Conservation (phyloP, 1,140 invertebrate species). For the Drosophila saltans region DNA sequence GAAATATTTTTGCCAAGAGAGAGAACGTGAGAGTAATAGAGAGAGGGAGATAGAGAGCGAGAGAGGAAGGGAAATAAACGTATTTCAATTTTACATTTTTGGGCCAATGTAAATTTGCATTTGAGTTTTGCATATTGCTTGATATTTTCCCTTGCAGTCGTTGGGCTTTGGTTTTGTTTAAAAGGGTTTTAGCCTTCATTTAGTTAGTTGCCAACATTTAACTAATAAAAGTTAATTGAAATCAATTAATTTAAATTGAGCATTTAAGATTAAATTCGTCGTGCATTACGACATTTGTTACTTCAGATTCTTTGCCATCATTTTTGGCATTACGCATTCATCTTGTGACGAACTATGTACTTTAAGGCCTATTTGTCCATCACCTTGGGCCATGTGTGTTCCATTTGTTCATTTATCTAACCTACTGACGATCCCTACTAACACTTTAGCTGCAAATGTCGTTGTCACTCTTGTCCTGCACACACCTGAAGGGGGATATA, state of each 20-base stretch:
- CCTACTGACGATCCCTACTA: conserved; percentile 12
- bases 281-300: neutral
- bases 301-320: neutral
- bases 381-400: neutral
- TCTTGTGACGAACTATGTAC: neutral
- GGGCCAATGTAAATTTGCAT: conserved; percentile 7
- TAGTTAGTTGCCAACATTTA: neutral
- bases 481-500: neutral
- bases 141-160: neutral
- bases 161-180: neutral
- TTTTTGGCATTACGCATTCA: neutral
- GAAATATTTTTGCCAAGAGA: conserved; percentile 34
- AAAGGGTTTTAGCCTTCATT: neutral
- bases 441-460: conserved; percentile 21
- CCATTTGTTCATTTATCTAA: conserved; percentile 8
- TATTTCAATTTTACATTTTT: conserved; percentile 26
- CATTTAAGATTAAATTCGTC: neutral
- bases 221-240: conserved; percentile 8
- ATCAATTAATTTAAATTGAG: conserved; percentile 4
- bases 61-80: conserved; percentile 8
- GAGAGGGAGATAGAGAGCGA: neutral
- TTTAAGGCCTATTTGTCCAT: neutral
- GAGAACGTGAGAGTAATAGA: neutral
- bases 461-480: conserved; percentile 10
- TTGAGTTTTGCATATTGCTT: conserved; percentile 3